Evolutionary conservation across 92 coral and sea anemone species (phyloP), one percentile per base, ranked within the genome.

Genomic region (Zoanthus gigantus): DNA sequence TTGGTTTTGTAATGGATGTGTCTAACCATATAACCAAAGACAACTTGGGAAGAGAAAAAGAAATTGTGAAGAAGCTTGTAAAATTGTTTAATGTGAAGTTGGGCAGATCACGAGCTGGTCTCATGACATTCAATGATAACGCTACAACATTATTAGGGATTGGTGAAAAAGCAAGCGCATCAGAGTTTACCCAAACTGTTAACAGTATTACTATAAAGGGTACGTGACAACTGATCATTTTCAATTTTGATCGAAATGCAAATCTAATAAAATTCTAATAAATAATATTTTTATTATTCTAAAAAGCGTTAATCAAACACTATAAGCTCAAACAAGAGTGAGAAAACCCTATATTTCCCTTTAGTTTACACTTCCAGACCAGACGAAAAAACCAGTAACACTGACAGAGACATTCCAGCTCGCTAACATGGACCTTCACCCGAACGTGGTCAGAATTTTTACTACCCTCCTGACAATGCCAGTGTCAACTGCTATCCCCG

Each of bases 1-100:
- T 73, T 34, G 77, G 77, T 73, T 73, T 73, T 42, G 77, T 73
- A 46, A 73, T 73, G 77, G 77, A 73, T 42, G 50, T 73, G 77
- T 73, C 77, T 13, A 15, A 73, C 18, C 44, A 23, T 48, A 73
- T 73, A 73, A 73, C 50, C 77, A 18, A 42, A 13, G 10, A 4
- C 5, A 42, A 73, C n/a, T 44, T 44, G 44, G 23, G 9, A 4
- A 32, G 52, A 23, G 50, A 73, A 48, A 73, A 73, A 18, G 37
- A 34, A 42, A 18, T 73, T 12, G 15, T 73, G 15, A 18, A 73
- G 52, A 48, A 18, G 17, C 50, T 73, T 17, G 50, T 45, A 9
- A 7, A 42, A 3, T 46, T 23, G 14, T 73, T 73, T 44, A 23
- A 73, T 0, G 77, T 73, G 5, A 73, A 37, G 46, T 29, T 5